Evolutionary conservation across 2,888 invertebrate species (phyloP), one percentile per base, ranked within the genome.

Genomic region (Cataglyphis albicans): DNA sequence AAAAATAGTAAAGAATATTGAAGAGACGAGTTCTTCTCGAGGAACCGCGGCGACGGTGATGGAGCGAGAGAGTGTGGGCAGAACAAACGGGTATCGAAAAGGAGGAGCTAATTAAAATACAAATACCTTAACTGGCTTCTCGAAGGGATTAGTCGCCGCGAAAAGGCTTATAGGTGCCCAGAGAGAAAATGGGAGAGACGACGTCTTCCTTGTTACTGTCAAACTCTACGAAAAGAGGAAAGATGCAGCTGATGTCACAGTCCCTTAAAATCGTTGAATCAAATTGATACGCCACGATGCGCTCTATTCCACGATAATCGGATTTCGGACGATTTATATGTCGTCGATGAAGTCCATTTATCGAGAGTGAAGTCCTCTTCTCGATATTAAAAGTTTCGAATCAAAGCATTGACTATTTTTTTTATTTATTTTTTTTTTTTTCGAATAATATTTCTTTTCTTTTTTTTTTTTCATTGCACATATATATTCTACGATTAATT

Each of bases 91-190:
- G 90, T 89, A 91, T 92, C 92, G 92, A 90, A 91, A 92, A 92
- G 91, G 91, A 91, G 90, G 91, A 92, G 92, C 93, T 94, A 93
- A 94, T 94, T 94, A 94, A 94, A 94, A 94, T 93, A 92, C 91
- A 93, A 93, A 93, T 93, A 93, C 92, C 91, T 92, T 88, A 88
- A 92, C 92, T 91, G 92, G 91, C 89, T 87, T 52, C 87, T 86
- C 73, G 84, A 84, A 81, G 84, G 89, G 91, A 91, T 90, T 91
- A 91, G 90, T 86, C 86, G 84, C 84, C 84, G 72, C 72, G 68
- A 48, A 61, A 82, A 83, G 81, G 85, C 84, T 89, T 83, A 85
- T 82, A 81, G 48, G 81, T 86, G 86, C 82, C 82, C 83, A 75
- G 65, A 65, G 86, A 87, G 35, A 63, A 85, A 48, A 18, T 18